phyloP scores from a whole-genome alignment of 2,797 vertebrate species.

The Syngnathus rostellatus region DNA sequence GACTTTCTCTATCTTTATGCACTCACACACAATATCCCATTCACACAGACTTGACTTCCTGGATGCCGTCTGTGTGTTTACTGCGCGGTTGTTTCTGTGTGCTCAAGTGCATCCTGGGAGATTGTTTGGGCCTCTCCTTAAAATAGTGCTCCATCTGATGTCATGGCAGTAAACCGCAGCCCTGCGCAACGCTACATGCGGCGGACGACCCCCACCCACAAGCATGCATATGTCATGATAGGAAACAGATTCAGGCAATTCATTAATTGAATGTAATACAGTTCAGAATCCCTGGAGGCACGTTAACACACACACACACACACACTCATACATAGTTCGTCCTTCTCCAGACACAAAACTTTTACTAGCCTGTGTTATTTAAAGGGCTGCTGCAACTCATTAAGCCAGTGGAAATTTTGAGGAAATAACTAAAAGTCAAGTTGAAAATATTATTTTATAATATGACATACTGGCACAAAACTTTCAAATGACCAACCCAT shows the following conservation, averaged over 20 bases:
- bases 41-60: slow-evolving; percentile 17
- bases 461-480: too few species aligned
- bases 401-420: not conserved
- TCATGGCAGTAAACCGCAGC: slow-evolving; percentile 49
- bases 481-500: too few species aligned
- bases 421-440: not conserved
- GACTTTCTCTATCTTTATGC: slow-evolving; percentile 11
- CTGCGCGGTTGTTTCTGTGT: slow-evolving; percentile 13
- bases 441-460: not conserved
- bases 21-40: slow-evolving; percentile 12
- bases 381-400: slow-evolving; percentile 9
- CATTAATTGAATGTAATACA: slow-evolving; percentile 49
- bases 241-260: slow-evolving; percentile 54
- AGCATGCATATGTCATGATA: slow-evolving; percentile 47
- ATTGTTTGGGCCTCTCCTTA: slow-evolving; percentile 37
- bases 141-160: slow-evolving; percentile 55
- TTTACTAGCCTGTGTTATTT: not conserved
- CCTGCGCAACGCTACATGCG: slow-evolving; percentile 49
- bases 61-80: slow-evolving; percentile 11
- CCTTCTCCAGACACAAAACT: slow-evolving; percentile 9
- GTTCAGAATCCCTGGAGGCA: slow-evolving; percentile 32
- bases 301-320: slow-evolving; percentile 1
- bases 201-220: slow-evolving; percentile 41
- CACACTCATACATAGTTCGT: too few species aligned
- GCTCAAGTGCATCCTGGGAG: slow-evolving; percentile 16